Conservation (phyloP, 2,113 vertebrate genomes). For the Bambusicola thoracicus region DNA sequence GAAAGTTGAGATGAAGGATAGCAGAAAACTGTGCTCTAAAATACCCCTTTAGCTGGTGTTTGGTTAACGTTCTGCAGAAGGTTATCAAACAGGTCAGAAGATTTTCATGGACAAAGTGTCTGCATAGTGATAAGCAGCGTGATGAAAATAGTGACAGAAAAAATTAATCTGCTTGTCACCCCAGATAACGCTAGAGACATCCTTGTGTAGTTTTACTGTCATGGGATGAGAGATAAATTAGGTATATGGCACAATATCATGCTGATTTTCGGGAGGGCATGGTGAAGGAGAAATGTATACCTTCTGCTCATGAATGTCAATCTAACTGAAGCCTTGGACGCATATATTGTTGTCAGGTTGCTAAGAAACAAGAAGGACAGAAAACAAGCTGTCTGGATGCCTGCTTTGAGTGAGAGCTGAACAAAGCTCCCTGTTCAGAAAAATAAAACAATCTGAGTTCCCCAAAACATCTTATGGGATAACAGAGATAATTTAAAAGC, state of each 20-base stretch:
- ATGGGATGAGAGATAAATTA: constrained; percentile 32
- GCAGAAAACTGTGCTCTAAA: neutral
- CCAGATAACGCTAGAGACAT: neutral
- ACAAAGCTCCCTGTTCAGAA: neutral
- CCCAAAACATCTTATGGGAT: neutral
- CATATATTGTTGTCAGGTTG: neutral
- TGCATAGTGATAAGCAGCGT: neutral
- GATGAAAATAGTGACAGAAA: constrained; percentile 2
- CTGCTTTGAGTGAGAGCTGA: neutral
- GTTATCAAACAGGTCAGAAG: neutral
- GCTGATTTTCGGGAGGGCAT: constrained; percentile 31
- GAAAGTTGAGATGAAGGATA: neutral
- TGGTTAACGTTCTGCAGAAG: neutral
- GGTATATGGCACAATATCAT: neutral
- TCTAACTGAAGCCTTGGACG: neutral
- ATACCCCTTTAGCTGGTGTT: neutral
- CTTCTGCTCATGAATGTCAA: constrained; percentile 21
- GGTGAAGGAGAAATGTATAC: constrained; percentile 40
- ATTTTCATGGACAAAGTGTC: neutral
- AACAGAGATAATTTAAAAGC: neutral
- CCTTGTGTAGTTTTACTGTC: constrained; percentile 4
- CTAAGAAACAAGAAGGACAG: constrained; percentile 6
- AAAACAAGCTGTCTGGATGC: neutral
- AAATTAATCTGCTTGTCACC: neutral
- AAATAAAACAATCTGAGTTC: neutral